Base-by-base conservation (phyloP, 2,797 vertebrate genomes). In the Pitangus sulphuratus region DNA sequence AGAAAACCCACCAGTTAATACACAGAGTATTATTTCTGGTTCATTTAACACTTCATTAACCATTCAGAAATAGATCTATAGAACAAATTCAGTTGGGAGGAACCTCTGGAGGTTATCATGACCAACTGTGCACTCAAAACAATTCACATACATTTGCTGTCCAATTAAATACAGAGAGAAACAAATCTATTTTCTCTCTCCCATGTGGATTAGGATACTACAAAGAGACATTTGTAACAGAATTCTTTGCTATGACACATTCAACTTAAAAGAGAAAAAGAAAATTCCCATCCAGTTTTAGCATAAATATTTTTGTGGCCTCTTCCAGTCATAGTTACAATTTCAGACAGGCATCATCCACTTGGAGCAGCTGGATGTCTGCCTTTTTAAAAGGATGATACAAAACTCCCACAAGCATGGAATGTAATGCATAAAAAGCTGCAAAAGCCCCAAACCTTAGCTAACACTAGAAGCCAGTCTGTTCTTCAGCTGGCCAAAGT, bases 251-350 rank as follows among this genome's bases (percentile, higher is more conserved):
- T 45, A 50, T 35, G 65, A 89, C 80, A 95, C 39, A 78, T 61
- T 81, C 61, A 74, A 60, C 56, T 74, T 42, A 26, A 68, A 84
- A 84, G 4, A 62, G 58, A 39, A 87, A 66, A 84, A 64, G 33
- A 91, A 87, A 90, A 90, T 62, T 70, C 91, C 66, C 84, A 90
- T 50, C 61, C 61, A 84, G 57, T 86, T 95, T 89, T 81, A 94
- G 79, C 1, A 0, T 80, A 80, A 97, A 85, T 89, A 95, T 89
- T 94, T 95, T 77, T 91, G 90, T 87, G 66, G 82, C 48, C 76
- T 83, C 61, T 71, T 87, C 89, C 60, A 75, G 79, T 35, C 54
- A 40, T 25, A 84, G 72, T 62, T 88, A 65, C 33, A 57, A 8
- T 51, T 82, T 85, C 75, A 94, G 90, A 90, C 95, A 86, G 33